A percentile compares a stretch with the other conserved stretches of the same genome.
Evolutionary conservation across 2,797 vertebrate species (phyloP).

Genomic region (Protonibea diacanthus): DNA sequence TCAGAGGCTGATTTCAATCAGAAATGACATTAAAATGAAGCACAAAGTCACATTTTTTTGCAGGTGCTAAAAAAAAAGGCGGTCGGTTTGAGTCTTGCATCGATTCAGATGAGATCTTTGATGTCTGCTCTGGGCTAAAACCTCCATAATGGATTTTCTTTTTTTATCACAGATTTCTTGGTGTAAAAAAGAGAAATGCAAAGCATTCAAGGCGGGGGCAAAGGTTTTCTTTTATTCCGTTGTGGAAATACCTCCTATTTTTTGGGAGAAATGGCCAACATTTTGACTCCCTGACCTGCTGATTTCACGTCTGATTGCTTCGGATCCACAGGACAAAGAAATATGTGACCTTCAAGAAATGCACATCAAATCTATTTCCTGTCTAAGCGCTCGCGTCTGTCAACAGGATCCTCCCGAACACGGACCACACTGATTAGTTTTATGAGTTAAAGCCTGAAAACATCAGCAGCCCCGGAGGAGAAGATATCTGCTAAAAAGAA

Average conservation of each 20-base stretch:
- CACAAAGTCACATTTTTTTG: slow-evolving; percentile 13
- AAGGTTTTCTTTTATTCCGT: slow-evolving; percentile 12
- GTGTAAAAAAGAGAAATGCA: background rate
- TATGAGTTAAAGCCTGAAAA: background rate
- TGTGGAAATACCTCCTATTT: slow-evolving; percentile 9
- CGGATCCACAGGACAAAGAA: background rate
- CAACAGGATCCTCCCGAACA: no score
- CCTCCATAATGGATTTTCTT: slow-evolving; percentile 34
- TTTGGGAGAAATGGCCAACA: slow-evolving; percentile 8
- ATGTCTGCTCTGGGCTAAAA: slow-evolving; percentile 30
- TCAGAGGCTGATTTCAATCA: background rate
- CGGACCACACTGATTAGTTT: slow-evolving; percentile 2
- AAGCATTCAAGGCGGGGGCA: background rate
- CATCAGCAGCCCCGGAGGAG: background rate
- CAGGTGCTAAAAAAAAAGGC: background rate
- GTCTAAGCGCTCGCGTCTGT: background rate
- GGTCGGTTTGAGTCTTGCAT: background rate
- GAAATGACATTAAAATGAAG: slow-evolving; percentile 13
- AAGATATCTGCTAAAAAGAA: background rate
- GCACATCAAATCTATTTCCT: background rate
- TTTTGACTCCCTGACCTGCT: slow-evolving; percentile 13
- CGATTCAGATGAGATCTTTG: slow-evolving; percentile 34
- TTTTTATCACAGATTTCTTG: slow-evolving; percentile 20
- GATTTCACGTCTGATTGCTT: slow-evolving; percentile 11
- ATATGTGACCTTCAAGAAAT: background rate